Conservation (phyloP, 1,140 invertebrate species). For the Branchinecta lindahli region DNA sequence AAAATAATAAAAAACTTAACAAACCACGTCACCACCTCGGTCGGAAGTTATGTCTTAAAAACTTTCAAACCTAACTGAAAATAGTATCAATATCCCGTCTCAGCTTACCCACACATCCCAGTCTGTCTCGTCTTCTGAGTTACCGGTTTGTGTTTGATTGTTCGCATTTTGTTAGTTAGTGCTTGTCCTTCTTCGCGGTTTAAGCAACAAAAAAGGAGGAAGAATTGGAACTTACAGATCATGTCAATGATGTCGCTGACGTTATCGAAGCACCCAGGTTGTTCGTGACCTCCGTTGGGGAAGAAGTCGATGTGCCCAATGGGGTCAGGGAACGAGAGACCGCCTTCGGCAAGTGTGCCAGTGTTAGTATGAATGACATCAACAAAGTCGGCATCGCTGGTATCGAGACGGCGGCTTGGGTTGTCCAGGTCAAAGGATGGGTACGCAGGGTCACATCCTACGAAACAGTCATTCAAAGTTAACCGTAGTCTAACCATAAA, state of each 20-base stretch:
- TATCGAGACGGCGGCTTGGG: constrained; percentile 30
- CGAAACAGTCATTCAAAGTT: too few relatives aligned
- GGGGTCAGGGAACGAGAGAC: constrained; percentile 37
- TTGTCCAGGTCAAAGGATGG: constrained; percentile 11
- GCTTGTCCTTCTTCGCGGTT: not conserved
- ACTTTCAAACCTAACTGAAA: too few relatives aligned
- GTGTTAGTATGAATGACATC: constrained; percentile 39
- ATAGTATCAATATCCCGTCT: too few relatives aligned
- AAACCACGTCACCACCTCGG: too few relatives aligned
- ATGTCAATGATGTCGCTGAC: constrained; percentile 26
- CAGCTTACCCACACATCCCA: too few relatives aligned
- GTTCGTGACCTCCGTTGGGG: constrained; percentile 44
- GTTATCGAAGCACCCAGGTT: constrained; percentile 43
- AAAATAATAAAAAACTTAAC: too few relatives aligned
- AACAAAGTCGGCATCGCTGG: constrained; percentile 38
- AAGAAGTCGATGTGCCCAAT: constrained; percentile 44
- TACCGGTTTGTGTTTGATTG: too few relatives aligned
- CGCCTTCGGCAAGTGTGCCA: constrained; percentile 31
- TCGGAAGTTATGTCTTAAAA: too few relatives aligned
- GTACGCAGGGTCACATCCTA: constrained; percentile 16
- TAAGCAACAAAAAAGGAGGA: not conserved
- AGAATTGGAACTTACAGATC: constrained; percentile 21
- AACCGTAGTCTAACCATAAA: too few relatives aligned
- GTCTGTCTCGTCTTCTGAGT: too few relatives aligned
- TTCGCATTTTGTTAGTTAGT: too few relatives aligned